Evolutionary conservation across 2,888 invertebrate genomes (phyloP).

Genomic region (Tetropium fuscum): DNA sequence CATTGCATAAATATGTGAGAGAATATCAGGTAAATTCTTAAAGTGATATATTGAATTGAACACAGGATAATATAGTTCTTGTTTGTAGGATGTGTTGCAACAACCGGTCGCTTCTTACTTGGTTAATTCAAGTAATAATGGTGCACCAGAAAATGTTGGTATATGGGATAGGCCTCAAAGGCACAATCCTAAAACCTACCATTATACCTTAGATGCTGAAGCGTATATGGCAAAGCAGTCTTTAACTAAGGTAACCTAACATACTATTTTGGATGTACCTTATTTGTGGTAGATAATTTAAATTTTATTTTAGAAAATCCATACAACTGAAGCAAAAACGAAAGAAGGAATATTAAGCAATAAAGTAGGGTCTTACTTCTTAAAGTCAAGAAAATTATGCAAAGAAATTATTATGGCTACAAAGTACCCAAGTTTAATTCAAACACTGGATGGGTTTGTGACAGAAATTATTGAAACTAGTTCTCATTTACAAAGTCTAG

Average conservation of each 20-base stretch:
- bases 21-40: constrained; percentile 86
- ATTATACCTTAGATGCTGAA: constrained; percentile 65
- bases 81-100: constrained; percentile 69
- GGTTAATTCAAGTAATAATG: constrained; percentile 60
- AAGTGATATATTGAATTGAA: too few species aligned
- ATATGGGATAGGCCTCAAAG: constrained; percentile 74
- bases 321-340: constrained; percentile 28
- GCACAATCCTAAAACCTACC: constrained; percentile 64
- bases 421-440: constrained; percentile 73
- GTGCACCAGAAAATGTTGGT: constrained; percentile 68
- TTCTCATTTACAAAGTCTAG: constrained; percentile 75
- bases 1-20: constrained; percentile 86
- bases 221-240: constrained; percentile 55
- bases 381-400: constrained; percentile 75
- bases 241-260: constrained; percentile 42
- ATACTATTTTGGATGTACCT: background rate
- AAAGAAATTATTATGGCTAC: constrained; percentile 71
- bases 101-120: constrained; percentile 67
- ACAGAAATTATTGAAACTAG: constrained; percentile 76
- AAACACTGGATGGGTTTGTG: constrained; percentile 75
- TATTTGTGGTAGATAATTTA: background rate
- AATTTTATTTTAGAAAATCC: constrained; percentile 21
- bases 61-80: background rate
- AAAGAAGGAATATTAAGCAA: constrained; percentile 35
- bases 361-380: constrained; percentile 63